Conservation (phyloP, 2,113 vertebrate genomes). For the Uropsilus gracilis region DNA sequence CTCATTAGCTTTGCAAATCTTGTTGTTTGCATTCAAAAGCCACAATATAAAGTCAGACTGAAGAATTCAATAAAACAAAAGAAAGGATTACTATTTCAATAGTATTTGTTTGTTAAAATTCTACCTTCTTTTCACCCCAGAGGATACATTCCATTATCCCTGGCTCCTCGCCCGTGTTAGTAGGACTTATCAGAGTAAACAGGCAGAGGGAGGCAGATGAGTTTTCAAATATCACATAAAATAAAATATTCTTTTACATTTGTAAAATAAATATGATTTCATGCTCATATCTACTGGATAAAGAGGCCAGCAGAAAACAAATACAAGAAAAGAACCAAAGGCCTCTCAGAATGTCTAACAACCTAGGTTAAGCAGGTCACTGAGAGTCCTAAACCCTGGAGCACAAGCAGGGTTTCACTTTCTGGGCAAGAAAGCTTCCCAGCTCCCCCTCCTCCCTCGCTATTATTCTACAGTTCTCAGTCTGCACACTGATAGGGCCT, state of each 20-base stretch:
- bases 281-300: constrained; percentile 51
- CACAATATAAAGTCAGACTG: constrained; percentile 10
- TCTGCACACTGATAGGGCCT: not conserved
- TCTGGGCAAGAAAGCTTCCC: not conserved
- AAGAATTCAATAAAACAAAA: constrained; percentile 52
- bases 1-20: constrained; percentile 43
- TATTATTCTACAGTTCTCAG: not conserved
- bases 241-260: constrained; percentile 73
- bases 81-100: constrained; percentile 67
- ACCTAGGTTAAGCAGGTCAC: not conserved
- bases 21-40: constrained; percentile 51
- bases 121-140: constrained; percentile 52
- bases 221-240: constrained; percentile 67
- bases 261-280: constrained; percentile 68
- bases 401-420: not conserved
- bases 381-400: not conserved
- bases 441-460: not conserved
- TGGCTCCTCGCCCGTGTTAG: constrained; percentile 28
- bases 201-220: constrained; percentile 46
- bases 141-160: not conserved
- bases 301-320: constrained; percentile 55
- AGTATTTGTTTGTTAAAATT: constrained; percentile 65
- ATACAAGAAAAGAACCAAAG: not conserved
- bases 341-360: not conserved
- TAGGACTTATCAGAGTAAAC: constrained; percentile 66